These are phyloP conservation scores for Nesoenas mayeri DNA, from an alignment of 2,113 vertebrate genomes.

Conservation along the genomic window DNA sequence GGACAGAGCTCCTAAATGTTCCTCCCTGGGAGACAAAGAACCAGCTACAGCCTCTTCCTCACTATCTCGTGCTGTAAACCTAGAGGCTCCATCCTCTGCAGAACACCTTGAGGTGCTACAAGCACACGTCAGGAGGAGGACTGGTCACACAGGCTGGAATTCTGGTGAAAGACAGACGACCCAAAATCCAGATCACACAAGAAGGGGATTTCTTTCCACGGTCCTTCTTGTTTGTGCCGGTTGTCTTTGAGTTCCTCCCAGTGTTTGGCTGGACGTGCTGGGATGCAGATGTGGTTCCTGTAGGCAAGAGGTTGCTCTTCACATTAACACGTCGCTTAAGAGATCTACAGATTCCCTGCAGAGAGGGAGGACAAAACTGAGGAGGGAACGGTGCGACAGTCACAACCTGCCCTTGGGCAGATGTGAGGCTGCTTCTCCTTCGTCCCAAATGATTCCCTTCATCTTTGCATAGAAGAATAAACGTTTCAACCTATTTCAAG, in stretches of 20 bases:
- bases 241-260: not conserved
- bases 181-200: not conserved
- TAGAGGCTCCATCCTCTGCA: not conserved
- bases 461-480: not conserved
- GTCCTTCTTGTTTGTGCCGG: not conserved
- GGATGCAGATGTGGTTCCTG: not conserved
- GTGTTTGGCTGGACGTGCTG: not conserved
- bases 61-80: not conserved
- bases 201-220: not conserved
- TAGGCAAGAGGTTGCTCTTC: not conserved
- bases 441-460: not conserved
- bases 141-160: not conserved
- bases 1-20: not conserved
- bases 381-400: not conserved
- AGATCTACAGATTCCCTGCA: not conserved
- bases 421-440: not conserved
- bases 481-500: not conserved
- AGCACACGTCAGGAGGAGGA: not conserved
- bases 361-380: not conserved
- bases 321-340: not conserved
- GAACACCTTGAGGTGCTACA: not conserved
- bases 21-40: not conserved
- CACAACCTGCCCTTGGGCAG: not conserved
- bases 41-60: not conserved
- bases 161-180: not conserved